These are phyloP conservation scores for Chaenogobius annularis DNA, from an alignment of 2,113 vertebrate species.

Conservation along the genomic window DNA sequence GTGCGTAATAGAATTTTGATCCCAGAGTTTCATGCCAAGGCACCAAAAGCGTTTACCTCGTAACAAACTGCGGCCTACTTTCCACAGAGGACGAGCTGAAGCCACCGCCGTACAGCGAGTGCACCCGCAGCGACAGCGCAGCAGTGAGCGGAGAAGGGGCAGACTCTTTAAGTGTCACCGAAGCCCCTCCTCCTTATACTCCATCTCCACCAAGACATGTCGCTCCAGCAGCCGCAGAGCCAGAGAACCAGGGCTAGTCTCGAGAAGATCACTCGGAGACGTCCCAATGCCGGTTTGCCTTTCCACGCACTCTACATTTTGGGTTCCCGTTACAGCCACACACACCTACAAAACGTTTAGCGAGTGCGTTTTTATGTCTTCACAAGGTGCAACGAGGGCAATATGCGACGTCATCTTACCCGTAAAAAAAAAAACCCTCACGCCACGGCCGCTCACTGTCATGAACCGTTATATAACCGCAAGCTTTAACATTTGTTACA, in stretches of 20 bases:
- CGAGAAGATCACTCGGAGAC: conserved; percentile 38
- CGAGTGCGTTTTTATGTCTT: conserved; percentile 26
- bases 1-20: neutral
- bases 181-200: conserved; percentile 82
- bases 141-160: conserved; percentile 66
- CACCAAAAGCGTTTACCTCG: neutral
- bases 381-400: neutral
- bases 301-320: conserved; percentile 58
- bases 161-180: conserved; percentile 66
- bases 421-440: neutral
- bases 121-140: conserved; percentile 51
- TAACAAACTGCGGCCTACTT: neutral
- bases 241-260: conserved; percentile 37
- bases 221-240: conserved; percentile 24
- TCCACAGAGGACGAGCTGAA: conserved; percentile 80
- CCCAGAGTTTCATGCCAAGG: neutral
- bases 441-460: neutral
- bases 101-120: conserved; percentile 84
- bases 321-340: neutral
- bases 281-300: conserved; percentile 55
- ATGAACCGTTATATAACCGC: neutral
- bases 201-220: conserved; percentile 40
- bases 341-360: neutral
- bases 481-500: conserved; percentile 6
- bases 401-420: neutral